Evolutionary conservation across 2,888 invertebrate genomes (phyloP), one percentile per base, ranked within the genome.

Genomic region (Caradrina clavipalpis): DNA sequence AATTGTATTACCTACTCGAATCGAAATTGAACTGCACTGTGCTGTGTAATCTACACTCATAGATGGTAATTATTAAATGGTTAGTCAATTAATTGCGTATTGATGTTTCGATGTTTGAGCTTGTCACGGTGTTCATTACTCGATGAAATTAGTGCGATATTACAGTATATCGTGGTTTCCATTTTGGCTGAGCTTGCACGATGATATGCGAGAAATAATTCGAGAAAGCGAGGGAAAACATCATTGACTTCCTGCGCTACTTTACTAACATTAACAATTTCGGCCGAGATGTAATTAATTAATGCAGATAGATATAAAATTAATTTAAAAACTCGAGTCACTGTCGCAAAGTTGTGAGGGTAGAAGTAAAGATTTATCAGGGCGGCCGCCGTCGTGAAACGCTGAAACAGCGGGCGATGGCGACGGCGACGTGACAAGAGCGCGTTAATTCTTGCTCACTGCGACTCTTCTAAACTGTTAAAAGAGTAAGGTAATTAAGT

Each of bases 401-500:
- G 89, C 87, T 89, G 89, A 90, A 90, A 88, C 90, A 88, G 88
- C 88, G 82, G 78, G 86, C 86, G 86, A 54, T 39, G 70, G 57
- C 63, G 70, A 62, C 47, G 56, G 51, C 75, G 63, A 87, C 89
- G 88, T 90, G 91, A 92, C 92, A 91, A 90, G 90, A 85, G 88
- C 83, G 89, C 90, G 90, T 90, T 92, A 90, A 93, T 93, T 92
- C 90, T 88, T 88, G 87, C 91, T 90, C 89, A 86, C 87, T 85
- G 84, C 89, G 79, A 75, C 71, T 78, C 89, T 90, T 89, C 90
- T 91, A 90, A 93, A 92, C 92, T 91, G 92, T 92, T 92, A 93
- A 92, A 93, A 93, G 92, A 92, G 93, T 92, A 88, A 91, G 93
- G 92, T 94, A 94, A 94, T 94, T 94, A 94, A 93, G 91, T 92